Conservation (phyloP, 2,888 invertebrate genomes). For the Fabriciana adippe region DNA sequence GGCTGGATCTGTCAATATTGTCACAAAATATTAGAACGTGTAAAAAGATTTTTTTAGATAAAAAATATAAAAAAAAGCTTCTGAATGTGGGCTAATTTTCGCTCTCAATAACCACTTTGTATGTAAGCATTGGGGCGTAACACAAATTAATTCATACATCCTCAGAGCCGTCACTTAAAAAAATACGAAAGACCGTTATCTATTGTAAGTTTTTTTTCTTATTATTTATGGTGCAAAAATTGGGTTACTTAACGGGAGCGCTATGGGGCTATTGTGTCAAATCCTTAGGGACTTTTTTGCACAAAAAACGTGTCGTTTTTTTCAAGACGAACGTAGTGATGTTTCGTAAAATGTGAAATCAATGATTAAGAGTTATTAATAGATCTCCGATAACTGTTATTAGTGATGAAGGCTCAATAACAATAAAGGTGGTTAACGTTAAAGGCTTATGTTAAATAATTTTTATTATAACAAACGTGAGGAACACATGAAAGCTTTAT, state of each 20-base stretch:
- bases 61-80: constrained; percentile 49
- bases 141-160: constrained; percentile 76
- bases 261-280: constrained; percentile 61
- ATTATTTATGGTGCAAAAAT: constrained; percentile 81
- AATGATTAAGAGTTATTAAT: constrained; percentile 61
- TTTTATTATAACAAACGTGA: neutral
- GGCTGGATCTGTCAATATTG: constrained; percentile 79
- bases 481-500: too few species aligned
- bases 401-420: constrained; percentile 51
- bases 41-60: constrained; percentile 45
- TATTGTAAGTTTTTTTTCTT: constrained; percentile 65
- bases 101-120: constrained; percentile 76
- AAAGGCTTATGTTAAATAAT: constrained; percentile 17
- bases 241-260: constrained; percentile 82
- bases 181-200: constrained; percentile 69
- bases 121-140: constrained; percentile 78
- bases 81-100: constrained; percentile 80
- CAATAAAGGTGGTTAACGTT: constrained; percentile 17
- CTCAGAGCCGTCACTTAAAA: constrained; percentile 51
- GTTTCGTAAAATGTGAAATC: constrained; percentile 42
- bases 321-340: constrained; percentile 45
- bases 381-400: constrained; percentile 54
- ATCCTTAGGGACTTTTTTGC: constrained; percentile 51
- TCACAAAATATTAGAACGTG: constrained; percentile 70
- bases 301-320: constrained; percentile 44